phyloP scores from a whole-genome alignment of 2,888 invertebrate genomes.

The Noctua pronuba region DNA sequence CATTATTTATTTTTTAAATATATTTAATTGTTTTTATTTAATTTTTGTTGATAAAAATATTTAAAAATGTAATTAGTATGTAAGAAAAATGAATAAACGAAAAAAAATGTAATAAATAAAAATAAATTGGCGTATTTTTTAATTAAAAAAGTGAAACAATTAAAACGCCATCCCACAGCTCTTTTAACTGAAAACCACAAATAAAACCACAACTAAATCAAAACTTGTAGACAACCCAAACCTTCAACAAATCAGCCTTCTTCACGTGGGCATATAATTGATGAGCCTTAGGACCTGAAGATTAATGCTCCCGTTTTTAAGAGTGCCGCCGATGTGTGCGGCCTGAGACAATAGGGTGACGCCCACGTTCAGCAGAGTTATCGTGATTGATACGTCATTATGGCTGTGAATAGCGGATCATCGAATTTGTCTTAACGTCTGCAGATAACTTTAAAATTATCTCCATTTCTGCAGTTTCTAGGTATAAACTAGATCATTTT shows the following conservation, averaged over 20 bases:
- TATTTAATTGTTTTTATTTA: too few relatives aligned
- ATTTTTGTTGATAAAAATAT: too few relatives aligned
- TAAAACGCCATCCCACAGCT: not conserved
- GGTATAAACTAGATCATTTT: not conserved
- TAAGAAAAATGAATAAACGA: too few relatives aligned
- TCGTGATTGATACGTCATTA: slow-evolving; percentile 71
- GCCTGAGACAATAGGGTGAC: slow-evolving; percentile 71
- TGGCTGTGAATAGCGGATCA: not conserved
- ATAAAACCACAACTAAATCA: not conserved
- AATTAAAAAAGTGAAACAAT: not conserved
- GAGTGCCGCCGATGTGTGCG: slow-evolving; percentile 69
- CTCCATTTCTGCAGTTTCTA: not conserved
- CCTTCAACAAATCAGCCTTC: slow-evolving; percentile 11
- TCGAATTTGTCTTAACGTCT: not conserved
- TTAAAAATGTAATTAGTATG: too few relatives aligned
- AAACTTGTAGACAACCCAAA: slow-evolving; percentile 13
- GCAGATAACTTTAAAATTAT: not conserved
- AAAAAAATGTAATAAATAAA: too few relatives aligned
- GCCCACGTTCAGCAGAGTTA: slow-evolving; percentile 62
- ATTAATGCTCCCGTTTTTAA: slow-evolving; percentile 75
- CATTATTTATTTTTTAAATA: too few relatives aligned
- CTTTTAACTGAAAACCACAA: not conserved
- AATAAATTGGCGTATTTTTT: not conserved
- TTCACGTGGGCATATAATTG: slow-evolving; percentile 67
- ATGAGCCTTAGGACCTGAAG: slow-evolving; percentile 69